Percentiles rank a stretch among this genome's conserved stretches.
phyloP scores from a whole-genome alignment of 2,113 vertebrate genomes.

The Murina feae region DNA sequence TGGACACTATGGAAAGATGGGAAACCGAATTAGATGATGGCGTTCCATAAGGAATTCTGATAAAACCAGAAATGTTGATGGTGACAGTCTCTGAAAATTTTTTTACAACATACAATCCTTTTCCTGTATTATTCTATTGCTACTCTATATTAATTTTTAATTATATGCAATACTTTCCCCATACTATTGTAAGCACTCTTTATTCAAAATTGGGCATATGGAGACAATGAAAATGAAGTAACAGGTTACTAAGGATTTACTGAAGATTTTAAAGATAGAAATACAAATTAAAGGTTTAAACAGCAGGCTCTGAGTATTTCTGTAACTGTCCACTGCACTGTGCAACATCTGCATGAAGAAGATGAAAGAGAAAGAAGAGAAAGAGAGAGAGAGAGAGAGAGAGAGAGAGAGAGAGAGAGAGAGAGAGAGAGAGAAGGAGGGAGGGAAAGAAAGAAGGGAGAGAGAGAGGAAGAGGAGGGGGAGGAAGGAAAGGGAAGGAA shows the following conservation, averaged over 20 bases:
- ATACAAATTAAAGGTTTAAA: not conserved
- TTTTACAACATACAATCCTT: not conserved
- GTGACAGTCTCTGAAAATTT: not conserved
- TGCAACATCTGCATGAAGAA: not conserved
- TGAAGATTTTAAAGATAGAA: not conserved
- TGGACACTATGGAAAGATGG: not conserved
- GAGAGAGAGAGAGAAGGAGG: rapidly evolving
- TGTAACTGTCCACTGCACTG: not conserved
- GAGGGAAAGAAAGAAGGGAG: no score
- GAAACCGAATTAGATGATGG: not conserved
- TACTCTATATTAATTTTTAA: not conserved
- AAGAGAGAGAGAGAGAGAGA: no score
- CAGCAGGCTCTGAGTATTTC: not conserved
- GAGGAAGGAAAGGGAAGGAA: rapidly evolving
- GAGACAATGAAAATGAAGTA: not conserved
- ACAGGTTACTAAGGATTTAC: not conserved
- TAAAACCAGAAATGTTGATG: not conserved
- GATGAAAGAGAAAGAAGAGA: not conserved
- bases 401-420: no score
- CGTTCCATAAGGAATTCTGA: not conserved
- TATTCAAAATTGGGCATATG: not conserved
- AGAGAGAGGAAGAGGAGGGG: rapidly evolving
- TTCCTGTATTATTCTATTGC: not conserved
- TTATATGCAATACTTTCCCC: not conserved
- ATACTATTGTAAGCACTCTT: not conserved